These are phyloP conservation scores for Sphaeridia pumilis DNA, from an alignment of 2,888 invertebrate genomes.

Conservation along the genomic window DNA sequence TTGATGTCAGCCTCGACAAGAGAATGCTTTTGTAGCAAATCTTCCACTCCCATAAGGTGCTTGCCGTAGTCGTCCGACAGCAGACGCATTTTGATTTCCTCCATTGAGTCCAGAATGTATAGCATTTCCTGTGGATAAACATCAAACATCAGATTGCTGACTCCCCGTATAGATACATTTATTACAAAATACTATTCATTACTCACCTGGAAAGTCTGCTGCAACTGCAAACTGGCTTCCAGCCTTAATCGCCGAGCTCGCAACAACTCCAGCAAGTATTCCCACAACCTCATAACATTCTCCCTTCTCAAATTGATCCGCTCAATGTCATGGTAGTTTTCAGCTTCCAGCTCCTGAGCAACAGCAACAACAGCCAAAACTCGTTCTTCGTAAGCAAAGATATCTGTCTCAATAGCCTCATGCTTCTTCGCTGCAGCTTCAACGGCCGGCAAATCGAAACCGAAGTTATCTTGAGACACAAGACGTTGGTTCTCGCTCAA, in stretches of 20 bases:
- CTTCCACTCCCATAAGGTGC: slow-evolving; percentile 99
- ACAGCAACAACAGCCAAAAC: slow-evolving; percentile 98
- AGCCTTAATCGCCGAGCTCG: slow-evolving; percentile 83
- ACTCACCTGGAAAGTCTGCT: slow-evolving; percentile 77
- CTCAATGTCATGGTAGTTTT: slow-evolving; percentile 96
- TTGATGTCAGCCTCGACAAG: slow-evolving; percentile 97
- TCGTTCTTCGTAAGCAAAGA: slow-evolving; percentile 97
- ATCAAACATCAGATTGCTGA: too few species aligned
- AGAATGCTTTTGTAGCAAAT: slow-evolving; percentile 94
- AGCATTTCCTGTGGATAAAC: slow-evolving; percentile 84
- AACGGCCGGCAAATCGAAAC: slow-evolving; percentile 93
- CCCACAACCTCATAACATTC: slow-evolving; percentile 95
- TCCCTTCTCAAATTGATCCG: slow-evolving; percentile 75
- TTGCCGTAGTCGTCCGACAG: slow-evolving; percentile 97
- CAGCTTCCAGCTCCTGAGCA: slow-evolving; percentile 87
- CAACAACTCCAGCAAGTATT: slow-evolving; percentile 87
- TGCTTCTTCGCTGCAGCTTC: slow-evolving; percentile 99
- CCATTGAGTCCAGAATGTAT: slow-evolving; percentile 96
- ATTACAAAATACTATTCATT: too few species aligned
- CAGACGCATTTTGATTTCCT: slow-evolving; percentile 91
- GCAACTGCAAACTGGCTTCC: slow-evolving; percentile 85
- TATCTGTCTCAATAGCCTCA: slow-evolving; percentile 99
- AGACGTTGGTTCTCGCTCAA: slow-evolving; percentile 96
- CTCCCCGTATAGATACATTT: too few species aligned
- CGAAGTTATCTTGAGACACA: slow-evolving; percentile 96